Evolutionary conservation across 2,113 vertebrate genomes (phyloP), one percentile per base, ranked within the genome.

Genomic region (Nannobrachium achirus): DNA sequence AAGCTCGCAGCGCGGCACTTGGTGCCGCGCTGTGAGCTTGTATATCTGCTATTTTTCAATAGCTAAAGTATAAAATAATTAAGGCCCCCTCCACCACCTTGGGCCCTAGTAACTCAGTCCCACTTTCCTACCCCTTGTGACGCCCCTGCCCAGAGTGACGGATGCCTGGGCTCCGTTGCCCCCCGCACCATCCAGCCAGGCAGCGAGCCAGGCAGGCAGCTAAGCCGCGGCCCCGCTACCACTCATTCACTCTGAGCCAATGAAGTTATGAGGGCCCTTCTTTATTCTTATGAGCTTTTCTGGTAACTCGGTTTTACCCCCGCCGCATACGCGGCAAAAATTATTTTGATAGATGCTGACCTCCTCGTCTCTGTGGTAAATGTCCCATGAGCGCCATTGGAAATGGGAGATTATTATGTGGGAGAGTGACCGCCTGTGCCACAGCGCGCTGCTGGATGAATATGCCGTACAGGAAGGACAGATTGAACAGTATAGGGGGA

Each of bases 201-300:
- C 25, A 33, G 25, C 25, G 3, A 33, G 25, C 25, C 25, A 33
- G 25, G 3, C 25, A 33, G 25, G 25, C 25, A 33, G 25, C 25
- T n/a, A 33, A 33, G 25, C 25, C 25, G 25, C 25, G 25, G 25
- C 25, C n/a, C 25, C 25, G 25, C 25, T 33, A 33, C 79, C 85
- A 79, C 85, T 87, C 84, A 86, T 86, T 88, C 82, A 79, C 68
- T 76, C 68, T 14, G 65, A 72, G 84, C 78, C 85, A 87, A 84
- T 81, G 0, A 83, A 86, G 81, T 89, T 89, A 89, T 87, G 79
- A 85, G 73, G 70, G 79, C 74, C 25, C 6, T 91, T 86, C 88
- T 85, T 88, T 89, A 88, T 89, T 88, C 82, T 84, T 88, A 88
- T 88, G 85, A 89, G 85, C 79, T 76, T 85, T 83, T 82, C 79